Percentiles rank a stretch among this genome's conserved stretches.
These are phyloP conservation scores for Pantherophis guttatus DNA, from an alignment of 2,113 vertebrate genomes.

Conservation along the genomic window DNA sequence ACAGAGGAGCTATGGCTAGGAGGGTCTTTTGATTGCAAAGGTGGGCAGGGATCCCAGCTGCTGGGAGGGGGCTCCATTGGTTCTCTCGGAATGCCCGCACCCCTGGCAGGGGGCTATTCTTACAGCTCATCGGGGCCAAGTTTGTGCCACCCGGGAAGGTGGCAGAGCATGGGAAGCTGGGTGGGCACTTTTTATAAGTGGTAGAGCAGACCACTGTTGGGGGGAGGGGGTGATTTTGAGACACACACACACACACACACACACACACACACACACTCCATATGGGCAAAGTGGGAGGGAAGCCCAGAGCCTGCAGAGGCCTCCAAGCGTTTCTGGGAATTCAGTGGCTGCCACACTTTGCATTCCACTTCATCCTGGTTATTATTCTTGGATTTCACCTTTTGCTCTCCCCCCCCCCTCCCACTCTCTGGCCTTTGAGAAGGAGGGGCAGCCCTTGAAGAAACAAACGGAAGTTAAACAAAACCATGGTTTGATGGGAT, in stretches of 20 bases:
- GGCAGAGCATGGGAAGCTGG: background rate
- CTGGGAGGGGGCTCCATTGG: background rate
- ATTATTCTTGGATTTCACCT: background rate
- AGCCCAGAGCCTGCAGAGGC: background rate
- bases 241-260: no score
- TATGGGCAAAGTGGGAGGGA: background rate
- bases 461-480: background rate
- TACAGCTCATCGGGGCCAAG: background rate
- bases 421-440: background rate
- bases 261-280: no score
- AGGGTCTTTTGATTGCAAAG: accelerated
- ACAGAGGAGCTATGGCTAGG: background rate
- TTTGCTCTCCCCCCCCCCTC: background rate
- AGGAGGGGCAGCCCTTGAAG: background rate
- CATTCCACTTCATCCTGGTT: background rate
- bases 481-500: background rate
- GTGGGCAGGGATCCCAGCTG: background rate
- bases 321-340: background rate
- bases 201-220: background rate
- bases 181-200: background rate
- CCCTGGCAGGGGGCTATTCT: background rate
- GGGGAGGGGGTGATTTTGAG: background rate
- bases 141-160: background rate
- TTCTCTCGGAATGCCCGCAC: background rate
- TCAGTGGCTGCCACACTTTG: background rate